Conservation (phyloP, 2,113 vertebrate species). For the Laterallus jamaicensis region DNA sequence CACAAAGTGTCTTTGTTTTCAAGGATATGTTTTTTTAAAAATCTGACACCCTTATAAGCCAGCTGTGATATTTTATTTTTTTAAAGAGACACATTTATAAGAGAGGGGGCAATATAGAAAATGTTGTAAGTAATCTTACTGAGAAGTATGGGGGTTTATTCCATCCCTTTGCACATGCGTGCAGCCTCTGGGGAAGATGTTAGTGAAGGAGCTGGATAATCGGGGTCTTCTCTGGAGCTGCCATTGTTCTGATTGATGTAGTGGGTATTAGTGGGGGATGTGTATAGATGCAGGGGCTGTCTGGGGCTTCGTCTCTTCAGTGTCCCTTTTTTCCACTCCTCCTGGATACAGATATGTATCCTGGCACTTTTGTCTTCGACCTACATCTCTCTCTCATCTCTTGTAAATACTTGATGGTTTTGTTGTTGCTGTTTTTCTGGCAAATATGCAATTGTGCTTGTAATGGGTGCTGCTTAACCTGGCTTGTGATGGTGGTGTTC, state of each 20-base stretch:
- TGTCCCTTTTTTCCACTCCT: neutral
- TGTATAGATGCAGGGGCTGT: neutral
- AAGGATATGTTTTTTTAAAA: neutral
- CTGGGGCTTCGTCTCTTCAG: neutral
- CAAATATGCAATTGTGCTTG: neutral
- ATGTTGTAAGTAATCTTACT: conserved; percentile 1
- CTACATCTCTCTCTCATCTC: conserved; percentile 18
- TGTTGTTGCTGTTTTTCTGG: neutral
- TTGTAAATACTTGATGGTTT: neutral
- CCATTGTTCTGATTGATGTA: conserved; percentile 28
- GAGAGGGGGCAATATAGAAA: conserved; percentile 10
- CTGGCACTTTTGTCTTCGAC: neutral
- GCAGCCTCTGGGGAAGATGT: conserved; percentile 38
- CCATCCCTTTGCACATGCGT: neutral
- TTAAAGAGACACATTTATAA: neutral
- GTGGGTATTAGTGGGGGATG: neutral
- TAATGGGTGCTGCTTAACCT: neutral
- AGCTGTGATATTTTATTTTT: neutral
- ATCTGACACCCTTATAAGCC: neutral
- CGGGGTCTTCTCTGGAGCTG: neutral
- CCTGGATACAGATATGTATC: neutral
- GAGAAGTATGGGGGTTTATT: neutral
- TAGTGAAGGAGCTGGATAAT: conserved; percentile 37
- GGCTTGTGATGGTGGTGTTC: neutral
- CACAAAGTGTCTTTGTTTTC: conserved; percentile 48